Percentiles rank a stretch among this genome's conserved stretches.
Evolutionary conservation across 2,888 invertebrate species (phyloP).

Genomic region (Colletes collaris): DNA sequence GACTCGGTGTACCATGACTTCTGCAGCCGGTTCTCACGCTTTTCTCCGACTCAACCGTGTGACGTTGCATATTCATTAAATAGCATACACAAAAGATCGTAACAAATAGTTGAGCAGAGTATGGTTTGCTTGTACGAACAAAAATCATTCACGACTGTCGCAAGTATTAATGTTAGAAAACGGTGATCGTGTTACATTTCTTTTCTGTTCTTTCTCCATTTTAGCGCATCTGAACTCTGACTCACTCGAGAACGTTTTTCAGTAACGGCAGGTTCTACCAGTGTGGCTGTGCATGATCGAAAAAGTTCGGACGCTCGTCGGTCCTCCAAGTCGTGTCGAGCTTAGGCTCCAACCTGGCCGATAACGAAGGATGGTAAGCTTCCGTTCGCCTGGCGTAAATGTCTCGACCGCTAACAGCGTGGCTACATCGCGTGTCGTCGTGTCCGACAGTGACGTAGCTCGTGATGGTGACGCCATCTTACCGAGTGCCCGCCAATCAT

Average conservation of each 20-base stretch:
- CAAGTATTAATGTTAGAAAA: neutral
- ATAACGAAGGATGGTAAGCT: slow-evolving; percentile 79
- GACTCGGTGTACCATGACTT: slow-evolving; percentile 65
- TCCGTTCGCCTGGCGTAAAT: slow-evolving; percentile 73
- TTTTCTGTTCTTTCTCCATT: neutral
- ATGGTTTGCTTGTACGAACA: neutral
- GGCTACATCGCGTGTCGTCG: slow-evolving; percentile 56
- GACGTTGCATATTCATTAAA: slow-evolving; percentile 38
- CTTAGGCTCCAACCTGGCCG: slow-evolving; percentile 46
- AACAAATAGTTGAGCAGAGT: slow-evolving; percentile 1
- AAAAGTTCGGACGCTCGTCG: slow-evolving; percentile 13
- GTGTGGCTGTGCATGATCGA: slow-evolving; percentile 12
- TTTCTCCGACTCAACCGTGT: slow-evolving; percentile 37
- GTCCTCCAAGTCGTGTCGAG: slow-evolving; percentile 16
- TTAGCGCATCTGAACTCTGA: slow-evolving; percentile 36
- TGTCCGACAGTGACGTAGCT: slow-evolving; percentile 59
- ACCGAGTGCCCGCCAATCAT: slow-evolving; percentile 46
- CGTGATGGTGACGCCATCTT: slow-evolving; percentile 59
- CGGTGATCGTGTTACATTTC: neutral
- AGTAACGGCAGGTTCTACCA: slow-evolving; percentile 39
- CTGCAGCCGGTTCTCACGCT: slow-evolving; percentile 62
- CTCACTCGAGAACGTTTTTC: slow-evolving; percentile 49
- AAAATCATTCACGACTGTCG: slow-evolving; percentile 4
- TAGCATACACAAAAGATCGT: slow-evolving; percentile 1
- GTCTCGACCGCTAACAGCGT: slow-evolving; percentile 60